These are phyloP conservation scores for Gibbula magus DNA, from an alignment of 2,888 invertebrate species.

Conservation along the genomic window DNA sequence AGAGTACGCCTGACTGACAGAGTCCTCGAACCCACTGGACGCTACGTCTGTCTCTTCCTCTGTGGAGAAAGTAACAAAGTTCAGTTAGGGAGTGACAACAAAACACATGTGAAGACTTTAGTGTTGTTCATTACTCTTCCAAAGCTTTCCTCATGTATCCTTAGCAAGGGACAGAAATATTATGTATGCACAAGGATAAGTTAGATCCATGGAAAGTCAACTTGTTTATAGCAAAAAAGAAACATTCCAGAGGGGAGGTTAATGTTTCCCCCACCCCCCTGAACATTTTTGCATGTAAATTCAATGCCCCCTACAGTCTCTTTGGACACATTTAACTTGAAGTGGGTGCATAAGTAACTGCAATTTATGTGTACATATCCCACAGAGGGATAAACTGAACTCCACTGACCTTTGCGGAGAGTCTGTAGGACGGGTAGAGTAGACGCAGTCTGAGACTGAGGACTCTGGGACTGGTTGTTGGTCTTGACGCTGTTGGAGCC, in stretches of 20 bases:
- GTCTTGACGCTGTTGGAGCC: conserved; percentile 41
- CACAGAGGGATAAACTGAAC: background rate
- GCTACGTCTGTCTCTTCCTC: conserved; percentile 63
- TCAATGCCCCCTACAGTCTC: too few species aligned
- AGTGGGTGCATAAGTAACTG: too few species aligned
- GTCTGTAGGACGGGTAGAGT: conserved; percentile 42
- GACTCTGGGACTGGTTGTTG: conserved; percentile 33
- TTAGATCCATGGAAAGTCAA: too few species aligned
- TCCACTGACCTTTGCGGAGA: conserved; percentile 35
- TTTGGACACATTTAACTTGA: too few species aligned
- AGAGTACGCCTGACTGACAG: conserved; percentile 53
- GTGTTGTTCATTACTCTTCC: background rate
- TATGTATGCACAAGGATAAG: too few species aligned
- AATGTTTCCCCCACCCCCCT: too few species aligned
- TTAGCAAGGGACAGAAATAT: too few species aligned
- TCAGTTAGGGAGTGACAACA: background rate
- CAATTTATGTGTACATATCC: too few species aligned
- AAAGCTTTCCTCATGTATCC: too few species aligned
- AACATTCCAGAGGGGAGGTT: too few species aligned
- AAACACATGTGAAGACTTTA: background rate
- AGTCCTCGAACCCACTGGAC: conserved; percentile 71
- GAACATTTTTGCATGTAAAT: too few species aligned
- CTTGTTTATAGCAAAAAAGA: too few species aligned
- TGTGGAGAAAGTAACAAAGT: background rate
- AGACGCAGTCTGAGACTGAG: conserved; percentile 36